These are phyloP conservation scores for Cephus sareptanus DNA, from an alignment of 2,888 invertebrate genomes.

Conservation along the genomic window DNA sequence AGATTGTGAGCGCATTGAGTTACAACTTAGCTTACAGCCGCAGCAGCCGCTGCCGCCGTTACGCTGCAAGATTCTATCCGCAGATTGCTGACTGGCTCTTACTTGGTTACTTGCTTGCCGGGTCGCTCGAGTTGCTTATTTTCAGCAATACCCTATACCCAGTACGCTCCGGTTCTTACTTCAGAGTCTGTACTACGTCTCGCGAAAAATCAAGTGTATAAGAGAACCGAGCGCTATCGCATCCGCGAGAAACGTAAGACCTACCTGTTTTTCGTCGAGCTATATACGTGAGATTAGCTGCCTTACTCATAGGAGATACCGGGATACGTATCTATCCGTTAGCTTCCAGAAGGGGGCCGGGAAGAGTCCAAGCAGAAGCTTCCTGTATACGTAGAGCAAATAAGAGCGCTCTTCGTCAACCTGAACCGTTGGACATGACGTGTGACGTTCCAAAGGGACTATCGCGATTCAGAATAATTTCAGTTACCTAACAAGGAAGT, in stretches of 20 bases:
- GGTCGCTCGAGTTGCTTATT: background rate
- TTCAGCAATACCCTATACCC: background rate
- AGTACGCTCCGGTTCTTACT: background rate
- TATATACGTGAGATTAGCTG: background rate
- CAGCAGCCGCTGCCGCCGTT: slow-evolving; percentile 35
- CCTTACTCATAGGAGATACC: background rate
- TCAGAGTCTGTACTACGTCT: background rate
- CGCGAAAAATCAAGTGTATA: background rate
- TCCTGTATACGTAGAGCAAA: background rate
- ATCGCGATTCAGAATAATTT: background rate
- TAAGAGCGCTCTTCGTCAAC: background rate
- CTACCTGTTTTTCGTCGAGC: background rate
- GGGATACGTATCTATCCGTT: background rate
- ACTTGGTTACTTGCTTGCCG: background rate
- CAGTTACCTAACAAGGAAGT: background rate
- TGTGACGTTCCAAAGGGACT: background rate
- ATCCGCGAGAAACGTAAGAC: background rate
- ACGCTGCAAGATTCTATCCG: slow-evolving; percentile 40
- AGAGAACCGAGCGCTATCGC: background rate
- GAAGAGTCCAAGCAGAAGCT: background rate
- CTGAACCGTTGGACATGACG: background rate
- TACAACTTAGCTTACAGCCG: slow-evolving; percentile 35
- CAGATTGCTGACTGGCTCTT: slow-evolving; percentile 33
- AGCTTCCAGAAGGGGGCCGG: background rate
- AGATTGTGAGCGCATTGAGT: slow-evolving; percentile 44